Evolutionary conservation across 2,888 invertebrate genomes (phyloP), one percentile per base, ranked within the genome.

Genomic region (Aproaerema taeniolella): DNA sequence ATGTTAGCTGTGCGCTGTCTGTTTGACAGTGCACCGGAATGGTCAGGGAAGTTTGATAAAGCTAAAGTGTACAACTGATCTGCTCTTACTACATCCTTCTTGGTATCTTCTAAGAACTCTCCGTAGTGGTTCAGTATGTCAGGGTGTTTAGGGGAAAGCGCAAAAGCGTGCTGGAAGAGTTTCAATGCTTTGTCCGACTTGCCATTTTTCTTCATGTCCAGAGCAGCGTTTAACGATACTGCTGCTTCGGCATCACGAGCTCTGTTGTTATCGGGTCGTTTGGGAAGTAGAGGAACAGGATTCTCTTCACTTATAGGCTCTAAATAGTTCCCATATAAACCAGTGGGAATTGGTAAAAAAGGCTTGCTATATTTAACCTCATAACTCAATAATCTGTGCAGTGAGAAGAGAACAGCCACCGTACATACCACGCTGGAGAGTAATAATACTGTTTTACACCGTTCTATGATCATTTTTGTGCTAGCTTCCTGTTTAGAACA

Each of bases 91-190:
- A 98, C 87, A 74, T 98, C 95, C 20, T 94, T 90, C 49, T 94
- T 90, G 11, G 92, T 92, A 49, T 93, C 91, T 75, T 98, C 98
- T 41, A 98, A 74, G 68, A 96, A 97, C 73, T 97, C 96, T 8
- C 98, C 98, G 67, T 95, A 98, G 60, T 94, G 93, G 49, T 95
- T 94, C 6, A 99, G 85, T 33, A 98, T 92, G 61, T 98, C 97
- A 0, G 97, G 95, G 80, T 98, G 95, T 55, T 92, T 91, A 0
- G 98, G 98, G 9, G 96, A 95, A 28, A 99, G 83, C 0, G 95
- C 95, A 41, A 95, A 90, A 0, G 98, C 98, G 78, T 98, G 98
- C 75, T 96, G 92, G 63, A 95, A 94, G 17, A 96, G 73, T 67
- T 94, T 94, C 25, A 92, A 80, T 0, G 97, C 97, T 77, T 96